These are phyloP conservation scores for Istiophorus platypterus DNA, from an alignment of 2,113 vertebrate species.

Conservation along the genomic window DNA sequence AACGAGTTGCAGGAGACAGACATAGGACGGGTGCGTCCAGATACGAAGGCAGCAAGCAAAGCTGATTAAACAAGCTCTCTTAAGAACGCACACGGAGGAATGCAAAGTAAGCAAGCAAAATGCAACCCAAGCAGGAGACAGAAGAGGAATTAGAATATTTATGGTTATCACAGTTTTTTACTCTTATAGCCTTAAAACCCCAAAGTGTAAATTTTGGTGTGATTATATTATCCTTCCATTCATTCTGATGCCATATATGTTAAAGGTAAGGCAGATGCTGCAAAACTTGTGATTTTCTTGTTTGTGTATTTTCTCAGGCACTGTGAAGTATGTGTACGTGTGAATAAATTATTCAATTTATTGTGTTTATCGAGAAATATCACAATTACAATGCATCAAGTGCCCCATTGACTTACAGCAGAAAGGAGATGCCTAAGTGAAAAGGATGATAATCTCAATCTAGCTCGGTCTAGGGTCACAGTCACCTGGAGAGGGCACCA, in stretches of 20 bases:
- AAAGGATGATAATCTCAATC: constrained; percentile 1
- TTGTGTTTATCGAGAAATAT: constrained; percentile 79
- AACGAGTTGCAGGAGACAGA: constrained; percentile 75
- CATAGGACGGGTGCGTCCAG: constrained; percentile 70
- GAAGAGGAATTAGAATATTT: constrained; percentile 68
- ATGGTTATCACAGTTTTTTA: constrained; percentile 43
- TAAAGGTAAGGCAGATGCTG: neutral
- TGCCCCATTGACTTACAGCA: neutral
- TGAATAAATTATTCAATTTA: constrained; percentile 86
- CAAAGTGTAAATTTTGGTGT: constrained; percentile 16
- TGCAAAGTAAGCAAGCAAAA: constrained; percentile 80
- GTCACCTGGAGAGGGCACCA: constrained; percentile 8
- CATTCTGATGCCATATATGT: constrained; percentile 10
- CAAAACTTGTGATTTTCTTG: neutral
- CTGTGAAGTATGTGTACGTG: constrained; percentile 42
- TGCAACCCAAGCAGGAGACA: constrained; percentile 66
- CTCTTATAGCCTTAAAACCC: constrained; percentile 29
- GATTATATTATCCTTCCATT: constrained; percentile 23
- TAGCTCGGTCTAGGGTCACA: constrained; percentile 4
- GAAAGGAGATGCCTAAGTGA: constrained; percentile 25
- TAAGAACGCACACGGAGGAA: constrained; percentile 73
- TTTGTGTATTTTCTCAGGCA: neutral
- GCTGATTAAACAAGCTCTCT: constrained; percentile 76
- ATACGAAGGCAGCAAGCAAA: constrained; percentile 69
- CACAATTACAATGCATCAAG: constrained; percentile 73